A percentile compares a stretch with the other conserved stretches of the same genome.
Conservation (phyloP, 2,113 vertebrate species). For the Neomonachus schauinslandi region DNA sequence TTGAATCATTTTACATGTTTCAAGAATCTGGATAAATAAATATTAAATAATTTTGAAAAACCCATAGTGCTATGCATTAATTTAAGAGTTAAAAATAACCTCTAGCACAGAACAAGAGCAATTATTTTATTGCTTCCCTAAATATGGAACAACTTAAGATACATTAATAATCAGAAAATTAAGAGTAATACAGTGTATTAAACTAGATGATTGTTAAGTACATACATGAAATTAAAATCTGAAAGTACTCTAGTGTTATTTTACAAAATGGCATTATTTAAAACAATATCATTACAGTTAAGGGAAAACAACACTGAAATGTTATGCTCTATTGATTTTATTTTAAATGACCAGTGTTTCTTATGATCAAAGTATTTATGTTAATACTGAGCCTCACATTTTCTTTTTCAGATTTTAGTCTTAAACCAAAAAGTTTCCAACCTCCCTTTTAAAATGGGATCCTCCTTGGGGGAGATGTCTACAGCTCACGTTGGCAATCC, state of each 20-base stretch:
- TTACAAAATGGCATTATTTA: conserved; percentile 64
- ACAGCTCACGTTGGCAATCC: neutral
- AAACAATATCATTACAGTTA: conserved; percentile 19
- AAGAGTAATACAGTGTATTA: conserved; percentile 58
- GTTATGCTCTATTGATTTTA: conserved; percentile 22
- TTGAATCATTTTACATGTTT: neutral
- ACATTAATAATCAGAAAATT: conserved; percentile 74
- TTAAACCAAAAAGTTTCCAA: neutral
- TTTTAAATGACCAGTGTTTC: conserved; percentile 6
- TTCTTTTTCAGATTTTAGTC: neutral
- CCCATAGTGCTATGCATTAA: neutral
- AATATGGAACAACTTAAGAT: conserved; percentile 61
- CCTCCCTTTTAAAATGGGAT: neutral
- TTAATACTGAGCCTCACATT: neutral
- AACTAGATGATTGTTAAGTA: conserved; percentile 65
- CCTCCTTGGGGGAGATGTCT: neutral
- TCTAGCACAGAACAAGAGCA: neutral
- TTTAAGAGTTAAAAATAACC: conserved; percentile 42
- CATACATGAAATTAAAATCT: conserved; percentile 65
- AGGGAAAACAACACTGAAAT: conserved; percentile 42
- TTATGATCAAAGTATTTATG: conserved; percentile 16
- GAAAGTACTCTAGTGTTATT: neutral
- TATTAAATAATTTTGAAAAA: conserved; percentile 23
- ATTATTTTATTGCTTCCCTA: conserved; percentile 51
- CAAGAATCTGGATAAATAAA: neutral